These are phyloP conservation scores for Oryctolagus cuniculus DNA, from an alignment of 2,113 vertebrate species.

Conservation along the genomic window DNA sequence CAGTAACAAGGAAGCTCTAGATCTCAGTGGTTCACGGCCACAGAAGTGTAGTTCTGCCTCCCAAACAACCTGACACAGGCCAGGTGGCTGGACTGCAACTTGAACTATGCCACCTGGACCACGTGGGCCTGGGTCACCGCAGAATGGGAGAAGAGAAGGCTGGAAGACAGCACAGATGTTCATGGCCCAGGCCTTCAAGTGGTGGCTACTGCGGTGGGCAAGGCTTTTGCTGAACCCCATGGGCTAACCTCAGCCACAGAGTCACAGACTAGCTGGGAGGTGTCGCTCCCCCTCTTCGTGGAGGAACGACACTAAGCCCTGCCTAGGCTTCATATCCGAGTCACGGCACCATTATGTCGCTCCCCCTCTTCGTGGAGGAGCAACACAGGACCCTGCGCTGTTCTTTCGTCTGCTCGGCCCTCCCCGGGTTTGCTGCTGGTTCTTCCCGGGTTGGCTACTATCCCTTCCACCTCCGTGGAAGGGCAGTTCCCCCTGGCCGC, in stretches of 20 bases:
- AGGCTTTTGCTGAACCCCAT: background rate
- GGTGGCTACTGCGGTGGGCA: fast-evolving
- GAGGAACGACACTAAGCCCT: too few relatives aligned
- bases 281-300: too few relatives aligned
- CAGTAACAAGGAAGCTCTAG: background rate
- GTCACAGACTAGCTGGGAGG: background rate
- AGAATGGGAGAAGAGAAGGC: background rate
- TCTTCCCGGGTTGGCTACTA: too few relatives aligned
- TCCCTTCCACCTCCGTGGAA: too few relatives aligned
- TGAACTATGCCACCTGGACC: background rate
- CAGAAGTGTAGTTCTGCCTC: background rate
- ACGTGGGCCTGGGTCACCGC: background rate
- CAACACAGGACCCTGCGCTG: too few relatives aligned
- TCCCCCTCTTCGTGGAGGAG: too few relatives aligned
- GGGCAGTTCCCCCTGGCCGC: too few relatives aligned
- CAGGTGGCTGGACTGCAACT: background rate
- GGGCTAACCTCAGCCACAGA: background rate
- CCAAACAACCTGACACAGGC: background rate
- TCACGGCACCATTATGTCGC: too few relatives aligned
- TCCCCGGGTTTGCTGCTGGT: too few relatives aligned
- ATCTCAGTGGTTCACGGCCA: background rate
- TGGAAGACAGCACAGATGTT: too few relatives aligned
- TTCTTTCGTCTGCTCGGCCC: too few relatives aligned
- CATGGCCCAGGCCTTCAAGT: background rate
- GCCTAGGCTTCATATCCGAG: too few relatives aligned